Evolutionary conservation across 2,888 invertebrate species (phyloP).

Genomic region (Magallana nippona): DNA sequence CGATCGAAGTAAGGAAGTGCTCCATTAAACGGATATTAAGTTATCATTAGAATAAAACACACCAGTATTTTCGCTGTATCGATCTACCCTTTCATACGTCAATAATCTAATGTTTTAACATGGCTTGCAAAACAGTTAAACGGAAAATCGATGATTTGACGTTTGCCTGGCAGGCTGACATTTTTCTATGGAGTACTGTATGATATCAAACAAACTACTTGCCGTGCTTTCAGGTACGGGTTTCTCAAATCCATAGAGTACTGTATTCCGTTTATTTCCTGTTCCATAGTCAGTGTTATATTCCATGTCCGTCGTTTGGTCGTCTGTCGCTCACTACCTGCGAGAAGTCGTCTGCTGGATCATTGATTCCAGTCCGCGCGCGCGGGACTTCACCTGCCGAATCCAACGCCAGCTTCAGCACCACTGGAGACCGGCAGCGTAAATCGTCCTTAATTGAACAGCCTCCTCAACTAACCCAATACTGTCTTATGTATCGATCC

Average conservation of each 20-base stretch:
- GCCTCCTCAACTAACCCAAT: constrained; percentile 38
- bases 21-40: constrained; percentile 24
- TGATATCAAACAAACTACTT: constrained; percentile 23
- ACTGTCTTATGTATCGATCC: constrained; percentile 13
- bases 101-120: constrained; percentile 33
- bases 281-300: constrained; percentile 18
- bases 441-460: constrained; percentile 45
- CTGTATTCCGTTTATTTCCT: constrained; percentile 4
- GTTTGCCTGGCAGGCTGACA: constrained; percentile 15
- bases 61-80: constrained; percentile 25
- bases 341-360: constrained; percentile 18
- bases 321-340: constrained; percentile 13
- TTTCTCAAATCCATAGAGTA: constrained; percentile 23
- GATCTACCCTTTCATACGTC: constrained; percentile 9
- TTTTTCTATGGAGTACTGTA: background rate
- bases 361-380: constrained; percentile 28
- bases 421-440: constrained; percentile 33
- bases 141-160: constrained; percentile 25
- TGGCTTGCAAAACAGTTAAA: constrained; percentile 35
- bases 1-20: constrained; percentile 33
- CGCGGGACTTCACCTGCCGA: constrained; percentile 34
- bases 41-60: constrained; percentile 30
- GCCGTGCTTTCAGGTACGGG: constrained; percentile 9
- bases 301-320: constrained; percentile 13
- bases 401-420: constrained; percentile 24